phyloP scores from a whole-genome alignment of 2,888 invertebrate species.

The Xanthostigma xanthostigma region DNA sequence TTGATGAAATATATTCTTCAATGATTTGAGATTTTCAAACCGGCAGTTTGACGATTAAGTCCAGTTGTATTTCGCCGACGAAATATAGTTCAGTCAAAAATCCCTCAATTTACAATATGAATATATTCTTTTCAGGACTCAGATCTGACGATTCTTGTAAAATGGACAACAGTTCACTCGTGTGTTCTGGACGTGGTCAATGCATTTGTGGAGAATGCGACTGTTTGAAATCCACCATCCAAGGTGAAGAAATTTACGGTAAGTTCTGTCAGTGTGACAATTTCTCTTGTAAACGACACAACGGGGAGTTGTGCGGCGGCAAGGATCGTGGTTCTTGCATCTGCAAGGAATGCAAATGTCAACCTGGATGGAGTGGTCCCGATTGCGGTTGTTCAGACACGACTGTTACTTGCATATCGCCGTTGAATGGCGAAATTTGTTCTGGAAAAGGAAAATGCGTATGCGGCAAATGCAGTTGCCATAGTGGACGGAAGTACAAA shows the following conservation, averaged over 20 bases:
- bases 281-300: slow-evolving; percentile 81
- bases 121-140: too few relatives aligned
- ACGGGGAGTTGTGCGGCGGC: slow-evolving; percentile 51
- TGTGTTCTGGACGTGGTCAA: slow-evolving; percentile 63
- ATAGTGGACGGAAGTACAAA: slow-evolving; percentile 26
- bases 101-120: too few relatives aligned
- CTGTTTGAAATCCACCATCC: slow-evolving; percentile 45
- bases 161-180: slow-evolving; percentile 43
- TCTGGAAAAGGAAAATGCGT: slow-evolving; percentile 79
- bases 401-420: slow-evolving; percentile 59
- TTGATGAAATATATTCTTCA: too few relatives aligned
- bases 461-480: slow-evolving; percentile 81
- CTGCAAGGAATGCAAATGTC: slow-evolving; percentile 76
- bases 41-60: too few relatives aligned
- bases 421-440: slow-evolving; percentile 48
- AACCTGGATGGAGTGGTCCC: slow-evolving; percentile 63
- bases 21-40: too few relatives aligned
- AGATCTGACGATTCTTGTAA: too few relatives aligned
- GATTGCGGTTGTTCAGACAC: slow-evolving; percentile 74
- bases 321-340: slow-evolving; percentile 61
- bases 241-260: slow-evolving; percentile 52
- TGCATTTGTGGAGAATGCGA: slow-evolving; percentile 73
- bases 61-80: too few relatives aligned
- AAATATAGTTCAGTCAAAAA: too few relatives aligned
- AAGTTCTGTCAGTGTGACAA: slow-evolving; percentile 91